phyloP scores from a whole-genome alignment of 2,888 invertebrate genomes.

The Drosophila nigricruria region DNA sequence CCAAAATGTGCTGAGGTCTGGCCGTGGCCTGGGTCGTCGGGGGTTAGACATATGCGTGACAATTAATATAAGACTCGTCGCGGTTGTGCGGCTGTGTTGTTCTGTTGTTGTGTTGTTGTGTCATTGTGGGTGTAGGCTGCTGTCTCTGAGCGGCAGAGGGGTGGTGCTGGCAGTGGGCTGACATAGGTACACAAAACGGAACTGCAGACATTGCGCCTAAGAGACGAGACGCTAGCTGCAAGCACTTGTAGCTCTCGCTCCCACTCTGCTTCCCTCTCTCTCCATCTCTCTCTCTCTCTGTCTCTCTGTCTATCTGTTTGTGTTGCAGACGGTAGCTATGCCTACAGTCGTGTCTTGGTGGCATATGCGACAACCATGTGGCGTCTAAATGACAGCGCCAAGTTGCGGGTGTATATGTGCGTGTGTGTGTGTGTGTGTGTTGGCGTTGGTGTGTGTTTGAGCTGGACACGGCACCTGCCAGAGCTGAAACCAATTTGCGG shows the following conservation, averaged over 20 bases:
- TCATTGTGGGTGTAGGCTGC: conserved; percentile 7
- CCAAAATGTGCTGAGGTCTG: conserved; percentile 65
- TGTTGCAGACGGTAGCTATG: conserved; percentile 17
- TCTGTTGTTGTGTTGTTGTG: background rate
- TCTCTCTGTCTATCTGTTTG: conserved; percentile 17
- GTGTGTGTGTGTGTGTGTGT: conserved; percentile 1
- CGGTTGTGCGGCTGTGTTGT: conserved; percentile 14
- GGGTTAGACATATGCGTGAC: conserved; percentile 78
- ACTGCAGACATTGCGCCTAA: conserved; percentile 67
- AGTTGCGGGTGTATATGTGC: conserved; percentile 16
- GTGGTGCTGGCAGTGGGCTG: conserved; percentile 21
- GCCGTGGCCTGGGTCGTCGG: conserved; percentile 43
- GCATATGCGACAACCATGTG: conserved; percentile 57
- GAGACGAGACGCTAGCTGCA: conserved; percentile 18
- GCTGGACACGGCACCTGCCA: conserved; percentile 57
- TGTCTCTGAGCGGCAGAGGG: conserved; percentile 5
- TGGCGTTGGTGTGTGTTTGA: conserved; percentile 9
- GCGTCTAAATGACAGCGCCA: conserved; percentile 70
- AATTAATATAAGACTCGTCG: conserved; percentile 78
- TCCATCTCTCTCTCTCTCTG: background rate
- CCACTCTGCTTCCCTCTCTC: background rate
- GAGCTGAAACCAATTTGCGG: conserved; percentile 75
- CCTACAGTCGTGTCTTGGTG: conserved; percentile 65
- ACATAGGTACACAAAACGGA: conserved; percentile 77
- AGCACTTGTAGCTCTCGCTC: conserved; percentile 23